phyloP scores from a whole-genome alignment of 2,888 invertebrate species.

The Tholera decimalis region DNA sequence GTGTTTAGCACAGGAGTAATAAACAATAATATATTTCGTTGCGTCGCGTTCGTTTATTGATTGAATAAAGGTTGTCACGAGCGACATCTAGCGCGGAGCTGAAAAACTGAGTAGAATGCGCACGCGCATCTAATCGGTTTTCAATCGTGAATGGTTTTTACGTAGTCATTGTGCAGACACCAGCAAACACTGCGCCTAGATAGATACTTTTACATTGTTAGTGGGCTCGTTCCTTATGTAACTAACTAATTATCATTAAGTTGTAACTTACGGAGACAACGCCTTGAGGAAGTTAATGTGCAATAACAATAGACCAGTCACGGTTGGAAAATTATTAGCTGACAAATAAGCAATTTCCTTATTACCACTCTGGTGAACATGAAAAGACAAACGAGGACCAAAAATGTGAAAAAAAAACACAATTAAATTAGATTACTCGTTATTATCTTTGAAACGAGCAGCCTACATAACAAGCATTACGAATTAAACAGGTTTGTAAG shows the following conservation, averaged over 20 bases:
- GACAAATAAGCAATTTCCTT: constrained; percentile 85
- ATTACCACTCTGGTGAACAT: constrained; percentile 78
- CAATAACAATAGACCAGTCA: constrained; percentile 85
- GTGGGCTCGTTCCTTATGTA: constrained; percentile 58
- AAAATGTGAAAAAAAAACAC: constrained; percentile 55
- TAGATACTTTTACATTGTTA: constrained; percentile 57
- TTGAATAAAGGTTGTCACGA: constrained; percentile 68
- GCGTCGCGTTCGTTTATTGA: constrained; percentile 64
- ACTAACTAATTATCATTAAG: constrained; percentile 77
- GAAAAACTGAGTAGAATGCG: constrained; percentile 76
- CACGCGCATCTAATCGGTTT: constrained; percentile 81
- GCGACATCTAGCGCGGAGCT: constrained; percentile 81
- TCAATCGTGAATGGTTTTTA: constrained; percentile 66
- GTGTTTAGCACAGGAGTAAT: constrained; percentile 85
- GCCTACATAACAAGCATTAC: constrained; percentile 16
- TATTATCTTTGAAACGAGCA: constrained; percentile 32
- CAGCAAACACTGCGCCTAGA: constrained; percentile 47
- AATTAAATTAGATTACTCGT: constrained; percentile 48
- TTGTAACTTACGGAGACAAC: constrained; percentile 78
- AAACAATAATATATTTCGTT: constrained; percentile 78
- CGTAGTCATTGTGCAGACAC: constrained; percentile 59
- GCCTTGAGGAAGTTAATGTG: constrained; percentile 82
- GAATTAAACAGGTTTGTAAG: constrained; percentile 9
- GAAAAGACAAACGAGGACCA: constrained; percentile 72
- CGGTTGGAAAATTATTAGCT: constrained; percentile 83